phyloP scores from a whole-genome alignment of 2,888 invertebrate genomes.

The Chrysolina americana region DNA sequence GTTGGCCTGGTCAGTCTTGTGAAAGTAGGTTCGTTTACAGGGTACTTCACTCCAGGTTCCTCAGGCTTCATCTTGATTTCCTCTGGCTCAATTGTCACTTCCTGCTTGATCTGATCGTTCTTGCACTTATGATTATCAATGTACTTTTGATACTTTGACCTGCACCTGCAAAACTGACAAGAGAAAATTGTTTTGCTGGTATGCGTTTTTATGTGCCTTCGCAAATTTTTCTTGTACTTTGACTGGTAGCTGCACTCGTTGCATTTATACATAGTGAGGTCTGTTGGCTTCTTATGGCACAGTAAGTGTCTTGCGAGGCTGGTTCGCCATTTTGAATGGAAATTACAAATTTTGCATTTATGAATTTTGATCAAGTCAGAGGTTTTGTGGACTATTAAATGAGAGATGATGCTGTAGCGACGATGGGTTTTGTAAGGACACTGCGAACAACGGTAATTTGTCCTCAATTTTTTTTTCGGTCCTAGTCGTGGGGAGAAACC shows the following conservation, averaged over 20 bases:
- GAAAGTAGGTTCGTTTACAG: background rate
- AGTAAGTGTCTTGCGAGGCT: slow-evolving; percentile 27
- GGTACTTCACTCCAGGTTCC: background rate
- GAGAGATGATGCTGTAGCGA: slow-evolving; percentile 25
- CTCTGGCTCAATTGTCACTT: background rate
- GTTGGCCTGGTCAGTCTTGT: background rate
- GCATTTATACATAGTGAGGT: slow-evolving; percentile 27
- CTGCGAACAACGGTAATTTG: slow-evolving; percentile 2
- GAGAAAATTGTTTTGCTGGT: background rate
- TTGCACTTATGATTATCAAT: slow-evolving; percentile 25
- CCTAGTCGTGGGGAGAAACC: background rate
- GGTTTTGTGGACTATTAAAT: slow-evolving; percentile 22
- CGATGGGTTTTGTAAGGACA: slow-evolving; percentile 31
- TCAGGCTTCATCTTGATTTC: background rate
- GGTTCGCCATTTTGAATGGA: slow-evolving; percentile 29
- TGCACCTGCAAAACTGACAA: slow-evolving; percentile 25
- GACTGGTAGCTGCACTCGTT: slow-evolving; percentile 26
- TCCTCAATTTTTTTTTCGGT: background rate
- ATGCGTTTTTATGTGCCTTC: slow-evolving; percentile 25
- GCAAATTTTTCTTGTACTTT: slow-evolving; percentile 32
- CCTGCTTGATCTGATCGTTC: background rate
- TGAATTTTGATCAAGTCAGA: background rate
- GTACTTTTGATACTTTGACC: background rate
- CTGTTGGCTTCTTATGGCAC: slow-evolving; percentile 23
- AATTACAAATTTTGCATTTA: slow-evolving; percentile 34